Evolutionary conservation across 2,797 vertebrate genomes (phyloP).

Genomic region (Halcyon smyrnensis): DNA sequence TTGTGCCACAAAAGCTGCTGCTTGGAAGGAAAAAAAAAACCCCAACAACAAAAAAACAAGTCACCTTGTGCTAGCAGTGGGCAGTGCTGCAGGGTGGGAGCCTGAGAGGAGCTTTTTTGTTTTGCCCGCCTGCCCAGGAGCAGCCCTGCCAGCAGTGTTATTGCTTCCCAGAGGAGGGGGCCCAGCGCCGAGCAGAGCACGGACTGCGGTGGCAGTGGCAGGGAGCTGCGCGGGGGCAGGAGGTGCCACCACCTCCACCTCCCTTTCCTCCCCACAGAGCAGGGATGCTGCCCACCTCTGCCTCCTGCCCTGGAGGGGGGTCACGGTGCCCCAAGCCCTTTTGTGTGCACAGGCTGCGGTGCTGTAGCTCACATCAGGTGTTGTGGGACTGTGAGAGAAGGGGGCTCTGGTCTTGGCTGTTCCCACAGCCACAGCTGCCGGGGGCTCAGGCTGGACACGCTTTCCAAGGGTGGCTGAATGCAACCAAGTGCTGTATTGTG

Average conservation of each 20-base stretch:
- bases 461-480: neutral
- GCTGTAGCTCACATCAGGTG: neutral
- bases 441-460: neutral
- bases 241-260: neutral
- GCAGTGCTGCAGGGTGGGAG: neutral
- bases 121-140: neutral
- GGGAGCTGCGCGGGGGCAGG: neutral
- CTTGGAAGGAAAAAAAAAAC: slow-evolving; percentile 8
- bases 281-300: neutral
- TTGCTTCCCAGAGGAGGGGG: slow-evolving; percentile 40
- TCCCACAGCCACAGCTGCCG: neutral
- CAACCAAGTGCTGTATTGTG: neutral
- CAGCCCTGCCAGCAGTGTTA: slow-evolving; percentile 5
- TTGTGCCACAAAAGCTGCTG: slow-evolving; percentile 10
- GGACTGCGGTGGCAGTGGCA: neutral
- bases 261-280: neutral
- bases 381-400: neutral
- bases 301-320: neutral
- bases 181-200: neutral
- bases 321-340: neutral
- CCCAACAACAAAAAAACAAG: neutral
- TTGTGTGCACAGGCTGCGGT: neutral
- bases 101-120: neutral
- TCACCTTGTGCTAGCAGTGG: slow-evolving; percentile 19
- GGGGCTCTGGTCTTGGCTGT: neutral